phyloP scores from a whole-genome alignment of 1,140 invertebrate genomes.

The Saccostrea cuccullata region DNA sequence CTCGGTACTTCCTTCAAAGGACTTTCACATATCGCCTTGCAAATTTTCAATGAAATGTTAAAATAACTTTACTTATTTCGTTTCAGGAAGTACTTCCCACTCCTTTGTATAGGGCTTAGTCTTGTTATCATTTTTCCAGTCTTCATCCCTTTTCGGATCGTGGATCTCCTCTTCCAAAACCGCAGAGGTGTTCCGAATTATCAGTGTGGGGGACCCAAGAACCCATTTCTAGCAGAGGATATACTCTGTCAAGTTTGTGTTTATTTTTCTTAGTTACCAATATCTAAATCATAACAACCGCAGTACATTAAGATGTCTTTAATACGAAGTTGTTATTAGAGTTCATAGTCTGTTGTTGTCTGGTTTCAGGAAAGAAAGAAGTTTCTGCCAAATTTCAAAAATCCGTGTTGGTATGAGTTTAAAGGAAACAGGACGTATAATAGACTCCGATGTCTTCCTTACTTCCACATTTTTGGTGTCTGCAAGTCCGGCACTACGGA shows the following conservation, averaged over 20 bases:
- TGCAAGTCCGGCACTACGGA: conserved; percentile 54
- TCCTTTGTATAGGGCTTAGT: neutral
- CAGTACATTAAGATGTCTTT: neutral
- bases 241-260: neutral
- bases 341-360: neutral
- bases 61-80: neutral
- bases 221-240: neutral
- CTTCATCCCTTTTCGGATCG: neutral
- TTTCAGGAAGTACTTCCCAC: neutral
- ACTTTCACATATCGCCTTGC: too few relatives aligned
- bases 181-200: neutral
- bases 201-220: neutral
- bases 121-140: neutral
- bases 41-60: neutral
- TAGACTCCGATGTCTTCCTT: conserved; percentile 44
- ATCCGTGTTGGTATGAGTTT: conserved; percentile 46
- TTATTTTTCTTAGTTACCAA: neutral
- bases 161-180: neutral
- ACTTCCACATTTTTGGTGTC: conserved; percentile 52
- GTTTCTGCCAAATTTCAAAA: conserved; percentile 49
- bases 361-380: neutral
- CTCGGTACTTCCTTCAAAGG: too few relatives aligned
- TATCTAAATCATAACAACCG: neutral
- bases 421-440: neutral
- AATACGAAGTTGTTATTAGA: too few relatives aligned